phyloP scores from a whole-genome alignment of 2,113 vertebrate genomes.

The Tichodroma muraria region DNA sequence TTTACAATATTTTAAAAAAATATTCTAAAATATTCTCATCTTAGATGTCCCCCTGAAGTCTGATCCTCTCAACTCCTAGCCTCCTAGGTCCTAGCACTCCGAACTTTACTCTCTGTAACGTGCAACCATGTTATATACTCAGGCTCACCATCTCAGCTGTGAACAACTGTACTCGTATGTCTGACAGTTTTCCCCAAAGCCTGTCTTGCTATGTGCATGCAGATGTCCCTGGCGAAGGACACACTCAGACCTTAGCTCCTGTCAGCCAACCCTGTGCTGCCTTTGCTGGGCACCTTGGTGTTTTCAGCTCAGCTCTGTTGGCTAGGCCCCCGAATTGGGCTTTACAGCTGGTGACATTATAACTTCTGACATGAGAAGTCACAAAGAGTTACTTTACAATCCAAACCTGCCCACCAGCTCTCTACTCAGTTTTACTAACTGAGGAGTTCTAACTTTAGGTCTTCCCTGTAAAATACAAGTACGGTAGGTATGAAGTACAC shows the following conservation, averaged over 20 bases:
- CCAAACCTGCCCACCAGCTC: neutral
- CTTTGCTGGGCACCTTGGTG: neutral
- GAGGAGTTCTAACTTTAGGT: neutral
- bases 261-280: neutral
- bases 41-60: neutral
- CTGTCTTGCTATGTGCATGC: neutral
- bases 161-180: neutral
- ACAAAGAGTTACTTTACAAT: neutral
- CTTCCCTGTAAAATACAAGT: neutral
- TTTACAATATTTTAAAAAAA: neutral
- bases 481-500: neutral
- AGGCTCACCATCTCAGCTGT: neutral
- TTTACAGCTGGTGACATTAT: neutral
- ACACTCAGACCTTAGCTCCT: neutral
- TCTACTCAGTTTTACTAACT: neutral
- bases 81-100: neutral
- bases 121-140: neutral
- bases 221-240: neutral
- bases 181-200: neutral
- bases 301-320: neutral
- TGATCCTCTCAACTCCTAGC: neutral
- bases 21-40: neutral
- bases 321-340: accelerated
- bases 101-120: neutral
- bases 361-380: neutral